phyloP scores from a whole-genome alignment of 2,113 vertebrate species.

The Megaleporinus macrocephalus region DNA sequence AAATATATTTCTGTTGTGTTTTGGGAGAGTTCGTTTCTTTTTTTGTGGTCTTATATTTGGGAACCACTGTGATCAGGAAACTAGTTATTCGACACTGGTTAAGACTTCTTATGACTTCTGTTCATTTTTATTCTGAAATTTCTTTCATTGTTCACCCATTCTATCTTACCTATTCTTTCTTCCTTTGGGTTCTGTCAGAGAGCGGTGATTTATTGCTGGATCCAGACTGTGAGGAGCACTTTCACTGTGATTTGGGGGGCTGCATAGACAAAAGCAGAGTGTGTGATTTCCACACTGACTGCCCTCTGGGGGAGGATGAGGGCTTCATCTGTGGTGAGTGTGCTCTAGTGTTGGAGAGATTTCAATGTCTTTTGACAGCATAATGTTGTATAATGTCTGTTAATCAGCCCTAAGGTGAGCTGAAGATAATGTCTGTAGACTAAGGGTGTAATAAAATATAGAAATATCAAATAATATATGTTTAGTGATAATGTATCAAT shows the following conservation, averaged over 20 bases:
- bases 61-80: background rate
- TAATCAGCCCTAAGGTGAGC: background rate
- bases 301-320: slow-evolving; percentile 79
- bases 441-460: no score
- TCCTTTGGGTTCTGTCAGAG: slow-evolving; percentile 60
- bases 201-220: slow-evolving; percentile 33
- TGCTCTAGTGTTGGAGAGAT: slow-evolving; percentile 4
- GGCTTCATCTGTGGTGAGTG: slow-evolving; percentile 82
- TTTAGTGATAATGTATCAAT: no score
- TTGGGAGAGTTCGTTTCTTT: no score
- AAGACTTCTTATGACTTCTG: background rate
- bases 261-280: slow-evolving; percentile 81
- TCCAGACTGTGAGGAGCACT: slow-evolving; percentile 64
- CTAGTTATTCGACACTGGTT: no score
- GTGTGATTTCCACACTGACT: slow-evolving; percentile 85
- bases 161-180: background rate
- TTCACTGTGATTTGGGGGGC: slow-evolving; percentile 74
- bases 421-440: background rate
- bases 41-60: background rate
- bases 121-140: background rate
- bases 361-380: slow-evolving; percentile 15
- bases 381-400: slow-evolving; percentile 7
- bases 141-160: background rate
- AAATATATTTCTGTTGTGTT: no score
- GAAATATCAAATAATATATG: no score